Evolutionary conservation across 2,113 vertebrate species (phyloP).

Genomic region (Pimephales promelas): DNA sequence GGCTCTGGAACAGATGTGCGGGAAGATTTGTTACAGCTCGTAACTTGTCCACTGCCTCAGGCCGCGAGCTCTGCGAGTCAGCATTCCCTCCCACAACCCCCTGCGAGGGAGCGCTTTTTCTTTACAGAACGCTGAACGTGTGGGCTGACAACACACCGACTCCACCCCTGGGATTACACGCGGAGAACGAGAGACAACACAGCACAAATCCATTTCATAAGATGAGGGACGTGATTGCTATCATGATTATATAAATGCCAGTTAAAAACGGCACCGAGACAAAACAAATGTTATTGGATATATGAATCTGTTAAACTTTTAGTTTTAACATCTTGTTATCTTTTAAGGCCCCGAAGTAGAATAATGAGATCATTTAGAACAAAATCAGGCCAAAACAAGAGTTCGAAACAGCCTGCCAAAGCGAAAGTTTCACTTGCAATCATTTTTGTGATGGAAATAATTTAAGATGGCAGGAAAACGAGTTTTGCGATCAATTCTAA

Average conservation of each 20-base stretch:
- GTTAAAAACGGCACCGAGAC: not conserved
- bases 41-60: slow-evolving; percentile 48
- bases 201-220: slow-evolving; percentile 21
- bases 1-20: slow-evolving; percentile 65
- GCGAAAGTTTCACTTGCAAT: too few species aligned
- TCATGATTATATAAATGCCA: not conserved
- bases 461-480: too few species aligned
- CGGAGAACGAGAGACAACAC: not conserved
- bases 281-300: not conserved
- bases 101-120: slow-evolving; percentile 42
- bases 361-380: too few species aligned
- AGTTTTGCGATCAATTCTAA: too few species aligned
- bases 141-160: slow-evolving; percentile 3
- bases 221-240: not conserved
- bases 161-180: slow-evolving; percentile 36
- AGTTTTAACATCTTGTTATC: too few species aligned
- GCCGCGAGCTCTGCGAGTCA: slow-evolving; percentile 48
- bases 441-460: too few species aligned
- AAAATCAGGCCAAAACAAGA: too few species aligned
- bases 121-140: slow-evolving; percentile 45
- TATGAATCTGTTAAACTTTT: too few species aligned
- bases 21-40: slow-evolving; percentile 56
- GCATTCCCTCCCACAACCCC: slow-evolving; percentile 47
- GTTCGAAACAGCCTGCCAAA: too few species aligned
- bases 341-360: too few species aligned